Base-by-base conservation (phyloP, 2,888 invertebrate species). In the Coleophora deauratella region DNA sequence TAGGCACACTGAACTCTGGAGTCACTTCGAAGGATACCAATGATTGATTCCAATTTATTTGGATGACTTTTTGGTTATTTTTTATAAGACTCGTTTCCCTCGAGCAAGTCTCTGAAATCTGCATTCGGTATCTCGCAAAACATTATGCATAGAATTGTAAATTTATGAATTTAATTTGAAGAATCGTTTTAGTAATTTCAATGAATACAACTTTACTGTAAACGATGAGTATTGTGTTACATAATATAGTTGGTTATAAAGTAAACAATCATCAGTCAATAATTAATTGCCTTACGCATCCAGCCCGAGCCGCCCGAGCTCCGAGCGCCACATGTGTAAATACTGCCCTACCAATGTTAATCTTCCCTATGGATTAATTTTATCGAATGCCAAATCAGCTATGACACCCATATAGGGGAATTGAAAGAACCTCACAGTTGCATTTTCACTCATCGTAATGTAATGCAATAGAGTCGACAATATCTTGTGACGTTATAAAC, bases 311-410 rank as follows among this genome's bases (percentile, higher is more conserved):
- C 41, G 40, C 43, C 45, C 42, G 43, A 11, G 33, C 34, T 27
- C 33, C 28, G 36, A 45, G 44, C 54, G 54, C 51, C 66, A 72
- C 73, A 73, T 77, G 78, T 73, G 78, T 73, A 76, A 73, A 76
- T 67, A 77, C 55, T 47, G 57, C 69, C 69, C 70, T 66, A 62
- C 52, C 58, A 57, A 60, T 57, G 60, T 63, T 70, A 69, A 74
- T 71, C 72, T 72, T 70, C 76, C 74, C 66, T 62, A 59, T 58
- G 73, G 80, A 81, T 80, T 82, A 78, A 80, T 80, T 77, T 72
- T 73, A 81, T 80, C 72, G 80, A 80, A 81, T 81, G 73, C 69
- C 74, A 80, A 85, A 85, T 81, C 81, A 82, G 82, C 73, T 78
- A 75, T 80, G 78, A 80, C 80, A 72, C 61, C 62, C 61, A 63